These are phyloP conservation scores for Malurus elegans DNA, from an alignment of 2,113 vertebrate genomes.

Conservation along the genomic window DNA sequence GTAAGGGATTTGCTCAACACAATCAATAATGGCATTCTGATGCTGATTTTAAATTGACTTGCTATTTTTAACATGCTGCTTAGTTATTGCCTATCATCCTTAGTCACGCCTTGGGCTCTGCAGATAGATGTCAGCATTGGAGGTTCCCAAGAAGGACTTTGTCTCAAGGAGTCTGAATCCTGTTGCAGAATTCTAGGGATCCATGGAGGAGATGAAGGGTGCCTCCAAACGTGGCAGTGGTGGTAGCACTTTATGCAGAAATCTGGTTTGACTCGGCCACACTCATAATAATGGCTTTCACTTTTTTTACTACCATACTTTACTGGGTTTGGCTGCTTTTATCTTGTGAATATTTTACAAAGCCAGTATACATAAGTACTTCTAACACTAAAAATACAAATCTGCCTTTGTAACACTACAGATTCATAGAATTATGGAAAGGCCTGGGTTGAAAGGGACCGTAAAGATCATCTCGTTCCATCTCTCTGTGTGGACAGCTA, in stretches of 20 bases:
- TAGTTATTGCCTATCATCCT: background rate
- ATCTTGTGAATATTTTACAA: background rate
- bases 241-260: background rate
- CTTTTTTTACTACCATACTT: background rate
- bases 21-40: conserved; percentile 50
- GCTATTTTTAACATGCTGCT: conserved; percentile 43
- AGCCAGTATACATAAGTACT: background rate
- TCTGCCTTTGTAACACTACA: background rate
- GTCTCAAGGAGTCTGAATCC: background rate
- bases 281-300: background rate
- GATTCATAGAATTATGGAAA: background rate
- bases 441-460: background rate
- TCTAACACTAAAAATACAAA: background rate
- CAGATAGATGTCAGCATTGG: background rate
- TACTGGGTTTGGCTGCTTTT: background rate
- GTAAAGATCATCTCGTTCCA: background rate
- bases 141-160: background rate
- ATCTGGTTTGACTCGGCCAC: background rate
- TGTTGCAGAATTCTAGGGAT: background rate
- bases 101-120: background rate
- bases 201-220: background rate
- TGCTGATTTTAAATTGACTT: conserved; percentile 43
- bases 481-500: fast-evolving
- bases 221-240: background rate
- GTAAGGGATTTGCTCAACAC: conserved; percentile 47